Evolutionary conservation across 1,140 invertebrate species (phyloP), one percentile per base, ranked within the genome.

Genomic region (Sycobia sp.): DNA sequence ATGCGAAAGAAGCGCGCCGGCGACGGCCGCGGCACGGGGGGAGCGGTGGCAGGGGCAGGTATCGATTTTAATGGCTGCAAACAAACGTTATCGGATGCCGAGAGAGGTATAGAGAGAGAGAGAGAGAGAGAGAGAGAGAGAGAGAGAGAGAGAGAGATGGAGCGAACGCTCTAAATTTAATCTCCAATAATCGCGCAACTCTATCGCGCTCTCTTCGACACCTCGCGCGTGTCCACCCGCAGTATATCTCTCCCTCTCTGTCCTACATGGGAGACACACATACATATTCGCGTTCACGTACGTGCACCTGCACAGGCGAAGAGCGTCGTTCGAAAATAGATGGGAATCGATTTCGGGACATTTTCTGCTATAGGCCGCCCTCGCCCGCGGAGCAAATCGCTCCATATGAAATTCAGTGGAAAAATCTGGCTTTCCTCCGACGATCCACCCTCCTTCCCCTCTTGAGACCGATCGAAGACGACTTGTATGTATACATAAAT

Each of bases 61-160:
- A 56, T 56, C 39, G 39, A 56, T 44, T 56, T 56, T 56, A 56
- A 56, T 56, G 11, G 27, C n/a, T 13, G 10, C 38, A n/a, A 56
- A 56, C 53, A 56, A 43, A 44, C 39, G 44, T 56, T 56, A 43
- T 56, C 38, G 25, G 53, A 56, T n/a, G n/a, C n/a, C n/a, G n/a
- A n/a, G n/a, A n/a, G n/a, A n/a, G n/a, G n/a, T n/a, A n/a, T n/a
- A n/a, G n/a, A n/a, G n/a, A n/a, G n/a, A n/a, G n/a, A n/a, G n/a
- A n/a, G n/a, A n/a, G n/a, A n/a, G n/a, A n/a, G n/a, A n/a, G n/a
- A n/a, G n/a, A n/a, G n/a, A n/a, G n/a, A n/a, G n/a, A n/a, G n/a
- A n/a, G n/a, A n/a, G n/a, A n/a, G n/a, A n/a, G 11, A 32, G 29
- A 32, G 11, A 32, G 29, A 32, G 11, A 11, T 32, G 29, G 29